Evolutionary conservation across 2,888 invertebrate genomes (phyloP), one percentile per base, ranked within the genome.

Genomic region (Stomorhina lunata): DNA sequence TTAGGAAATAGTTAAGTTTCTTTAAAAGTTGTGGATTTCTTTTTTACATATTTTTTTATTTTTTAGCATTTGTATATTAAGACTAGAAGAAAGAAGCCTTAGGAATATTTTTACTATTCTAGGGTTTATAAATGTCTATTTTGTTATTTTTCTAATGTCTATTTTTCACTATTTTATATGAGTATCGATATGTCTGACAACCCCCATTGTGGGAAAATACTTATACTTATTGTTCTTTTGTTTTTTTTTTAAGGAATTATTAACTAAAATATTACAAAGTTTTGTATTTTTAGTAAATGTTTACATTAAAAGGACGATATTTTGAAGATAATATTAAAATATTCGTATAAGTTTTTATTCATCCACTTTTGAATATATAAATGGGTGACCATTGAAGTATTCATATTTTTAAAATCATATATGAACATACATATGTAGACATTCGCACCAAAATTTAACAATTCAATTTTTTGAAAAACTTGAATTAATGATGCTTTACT

Each of bases 41-140:
- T 68, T 81, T 71, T 73, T 71, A 50, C 59, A 10, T 66, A 25
- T 27, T 59, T 78, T 84, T 86, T 86, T 86, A 86, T 87, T 85
- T 87, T 87, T 86, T 86, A 87, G 86, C 87, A 86, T 87, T 88
- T 84, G 81, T 86, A 85, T 85, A 85, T 71, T 43, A n/a, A 85
- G 87, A 85, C 73, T 72, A 80, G 85, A 86, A 61, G 89, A 90
- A 90, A 87, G 89, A 90, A 90, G 87, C 90, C 89, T 79, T 87
- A 90, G 84, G 86, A 90, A 85, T 75, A 80, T 76, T 75, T 85
- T 61, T 66, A 81, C 84, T 63, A 79, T 83, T 84, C 83, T 80
- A 75, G 72, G 81, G 81, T 73, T 83, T 79, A 77, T 80, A 72
- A 79, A 72, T 72, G 79, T 73, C 79, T 84, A 73, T 66, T 57